These are phyloP conservation scores for Drosophila affinis DNA, from an alignment of 2,888 invertebrate species.

Conservation along the genomic window DNA sequence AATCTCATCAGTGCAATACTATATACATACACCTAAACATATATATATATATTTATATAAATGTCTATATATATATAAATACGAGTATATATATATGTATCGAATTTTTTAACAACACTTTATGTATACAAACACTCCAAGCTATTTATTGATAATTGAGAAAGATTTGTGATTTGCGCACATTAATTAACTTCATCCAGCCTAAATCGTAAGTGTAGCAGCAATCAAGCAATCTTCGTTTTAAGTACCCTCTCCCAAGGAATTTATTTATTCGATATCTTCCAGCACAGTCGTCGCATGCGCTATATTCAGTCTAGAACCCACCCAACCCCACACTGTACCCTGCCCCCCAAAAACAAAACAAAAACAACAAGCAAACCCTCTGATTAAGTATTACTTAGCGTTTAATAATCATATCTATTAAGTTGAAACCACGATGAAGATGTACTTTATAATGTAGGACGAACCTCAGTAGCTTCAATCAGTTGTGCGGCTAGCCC, in stretches of 20 bases:
- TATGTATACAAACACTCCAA: slow-evolving; percentile 36
- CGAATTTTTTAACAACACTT: slow-evolving; percentile 20
- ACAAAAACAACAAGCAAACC: slow-evolving; percentile 40
- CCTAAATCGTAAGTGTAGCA: slow-evolving; percentile 18
- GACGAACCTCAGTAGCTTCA: slow-evolving; percentile 18
- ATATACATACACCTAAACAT: slow-evolving; percentile 14
- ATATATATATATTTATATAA: slow-evolving; percentile 20
- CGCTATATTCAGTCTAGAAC: slow-evolving; percentile 55
- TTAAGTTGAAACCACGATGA: slow-evolving; percentile 57
- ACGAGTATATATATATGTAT: slow-evolving; percentile 23
- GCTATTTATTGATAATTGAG: slow-evolving; percentile 58
- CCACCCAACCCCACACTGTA: slow-evolving; percentile 26
- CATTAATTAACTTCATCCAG: slow-evolving; percentile 26
- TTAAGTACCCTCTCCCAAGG: slow-evolving; percentile 28
- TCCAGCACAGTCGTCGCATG: background rate
- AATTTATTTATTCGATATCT: slow-evolving; percentile 53
- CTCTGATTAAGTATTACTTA: slow-evolving; percentile 81
- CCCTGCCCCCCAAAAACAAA: slow-evolving; percentile 6
- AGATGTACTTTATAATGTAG: slow-evolving; percentile 30
- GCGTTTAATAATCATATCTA: slow-evolving; percentile 60
- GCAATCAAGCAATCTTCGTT: slow-evolving; percentile 42
- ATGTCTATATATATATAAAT: slow-evolving; percentile 26
- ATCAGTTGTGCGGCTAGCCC: slow-evolving; percentile 12
- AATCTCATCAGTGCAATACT: slow-evolving; percentile 70
- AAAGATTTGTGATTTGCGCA: slow-evolving; percentile 47